These are phyloP conservation scores for Smutsia temminckii DNA, from an alignment of 2,797 vertebrate genomes.

Conservation along the genomic window DNA sequence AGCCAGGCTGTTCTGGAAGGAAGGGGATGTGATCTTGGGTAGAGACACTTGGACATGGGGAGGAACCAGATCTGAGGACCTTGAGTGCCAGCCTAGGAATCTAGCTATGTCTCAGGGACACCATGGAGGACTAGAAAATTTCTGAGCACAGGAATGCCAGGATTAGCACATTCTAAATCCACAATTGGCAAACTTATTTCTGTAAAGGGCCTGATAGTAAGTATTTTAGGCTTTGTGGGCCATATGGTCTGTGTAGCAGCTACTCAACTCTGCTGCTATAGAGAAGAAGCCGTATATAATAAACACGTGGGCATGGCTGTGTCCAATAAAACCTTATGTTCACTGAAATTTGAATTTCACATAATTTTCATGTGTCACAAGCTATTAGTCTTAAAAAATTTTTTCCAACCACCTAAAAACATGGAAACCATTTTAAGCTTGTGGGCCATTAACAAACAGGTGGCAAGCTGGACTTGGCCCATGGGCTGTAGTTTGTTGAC, in stretches of 20 bases:
- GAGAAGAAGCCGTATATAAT: fast-evolving
- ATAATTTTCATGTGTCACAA: no score
- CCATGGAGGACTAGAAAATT: not conserved
- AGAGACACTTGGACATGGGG: fast-evolving
- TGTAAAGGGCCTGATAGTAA: not conserved
- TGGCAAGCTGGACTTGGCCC: fast-evolving
- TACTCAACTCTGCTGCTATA: fast-evolving
- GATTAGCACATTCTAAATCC: not conserved
- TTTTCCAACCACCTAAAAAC: not conserved
- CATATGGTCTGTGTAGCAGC: not conserved
- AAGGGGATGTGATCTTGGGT: not conserved
- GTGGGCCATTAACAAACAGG: not conserved
- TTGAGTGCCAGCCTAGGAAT: fast-evolving
- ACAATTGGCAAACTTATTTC: not conserved
- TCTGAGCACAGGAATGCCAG: not conserved
- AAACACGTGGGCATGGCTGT: not conserved
- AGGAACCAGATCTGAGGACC: not conserved
- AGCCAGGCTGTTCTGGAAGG: not conserved
- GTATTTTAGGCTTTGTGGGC: not conserved
- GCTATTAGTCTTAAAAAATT: not conserved
- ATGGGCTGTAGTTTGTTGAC: fast-evolving
- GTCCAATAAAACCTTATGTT: not conserved
- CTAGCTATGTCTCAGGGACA: not conserved
- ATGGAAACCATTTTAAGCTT: not conserved
- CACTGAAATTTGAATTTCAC: not conserved